Evolutionary conservation across 2,888 invertebrate species (phyloP), one percentile per base, ranked within the genome.

Genomic region (Xanthorhoe designata): DNA sequence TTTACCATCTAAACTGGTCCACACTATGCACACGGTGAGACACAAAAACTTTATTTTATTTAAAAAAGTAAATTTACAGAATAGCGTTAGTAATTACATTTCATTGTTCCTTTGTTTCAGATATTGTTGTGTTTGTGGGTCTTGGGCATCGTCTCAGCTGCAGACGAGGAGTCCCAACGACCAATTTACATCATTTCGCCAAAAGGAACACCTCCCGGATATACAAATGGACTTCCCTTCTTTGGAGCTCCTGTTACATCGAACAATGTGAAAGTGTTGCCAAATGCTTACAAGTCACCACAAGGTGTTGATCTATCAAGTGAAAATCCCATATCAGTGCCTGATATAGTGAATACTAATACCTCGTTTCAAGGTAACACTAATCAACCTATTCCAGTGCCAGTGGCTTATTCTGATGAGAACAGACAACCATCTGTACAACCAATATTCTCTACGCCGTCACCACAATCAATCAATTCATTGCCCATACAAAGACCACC

Each of bases 61-160:
- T 45, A 61, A 19, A 15, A 53, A 38, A 57, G 13, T 35, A 52
- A 50, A 17, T 29, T 54, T 17, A 32, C 18, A 51, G 8, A 35
- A 1, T 4, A 13, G n/a, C n/a, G 55, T 52, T 18, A 51, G 32
- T 54, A 51, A 7, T 32, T 24, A 32, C 9, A 2, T 45, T 18
- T 38, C 35, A 38, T 35, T 56, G 24, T 45, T 69, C 52, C 66
- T 61, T 68, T 71, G 66, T 79, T 76, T 55, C 75, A 82, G 94
- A 80, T 94, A 71, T 77, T 94, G 72, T 80, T 92, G 38, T 78
- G 94, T 66, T 88, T 88, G 73, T 87, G 94, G 70, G 78, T 86
- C 55, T 64, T 69, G 64, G 69, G 66, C 58, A 61, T 66, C 53
- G 69, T 69, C 62, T 66, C 50, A 17, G 66, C 66, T n/a, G 69